phyloP scores from a whole-genome alignment of 2,797 vertebrate species.

The Chiloscyllium punctatum region DNA sequence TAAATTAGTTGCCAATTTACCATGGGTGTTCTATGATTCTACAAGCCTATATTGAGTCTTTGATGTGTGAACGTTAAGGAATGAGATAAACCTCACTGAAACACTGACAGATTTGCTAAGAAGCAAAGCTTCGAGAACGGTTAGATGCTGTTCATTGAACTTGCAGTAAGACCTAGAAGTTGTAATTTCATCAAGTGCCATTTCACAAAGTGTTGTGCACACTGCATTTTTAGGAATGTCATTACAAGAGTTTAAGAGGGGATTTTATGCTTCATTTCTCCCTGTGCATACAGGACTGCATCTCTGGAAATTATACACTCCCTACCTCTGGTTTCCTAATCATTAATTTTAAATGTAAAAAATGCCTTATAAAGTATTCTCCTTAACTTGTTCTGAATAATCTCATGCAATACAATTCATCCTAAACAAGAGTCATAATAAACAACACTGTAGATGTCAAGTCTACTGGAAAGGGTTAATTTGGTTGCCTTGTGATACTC shows the following conservation, averaged over 20 bases:
- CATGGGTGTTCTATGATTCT: neutral
- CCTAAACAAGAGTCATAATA: neutral
- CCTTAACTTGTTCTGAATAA: neutral
- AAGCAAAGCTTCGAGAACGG: neutral
- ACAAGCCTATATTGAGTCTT: conserved; percentile 15
- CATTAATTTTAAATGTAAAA: neutral
- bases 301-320: neutral
- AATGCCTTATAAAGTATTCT: neutral
- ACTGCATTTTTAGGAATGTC: neutral
- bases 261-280: neutral
- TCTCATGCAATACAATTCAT: neutral
- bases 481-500: neutral
- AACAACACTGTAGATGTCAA: neutral
- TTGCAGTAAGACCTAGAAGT: neutral
- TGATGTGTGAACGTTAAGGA: neutral
- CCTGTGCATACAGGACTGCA: neutral
- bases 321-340: neutral
- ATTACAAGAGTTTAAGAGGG: neutral
- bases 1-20: conserved; percentile 28
- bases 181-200: neutral
- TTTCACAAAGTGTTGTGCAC: neutral
- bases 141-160: neutral
- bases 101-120: neutral
- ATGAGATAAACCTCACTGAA: neutral
- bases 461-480: neutral